A percentile compares a stretch with the other conserved stretches of the same genome.
These are phyloP conservation scores for Pygoscelis adeliae DNA, from an alignment of 2,113 vertebrate species.

Conservation along the genomic window DNA sequence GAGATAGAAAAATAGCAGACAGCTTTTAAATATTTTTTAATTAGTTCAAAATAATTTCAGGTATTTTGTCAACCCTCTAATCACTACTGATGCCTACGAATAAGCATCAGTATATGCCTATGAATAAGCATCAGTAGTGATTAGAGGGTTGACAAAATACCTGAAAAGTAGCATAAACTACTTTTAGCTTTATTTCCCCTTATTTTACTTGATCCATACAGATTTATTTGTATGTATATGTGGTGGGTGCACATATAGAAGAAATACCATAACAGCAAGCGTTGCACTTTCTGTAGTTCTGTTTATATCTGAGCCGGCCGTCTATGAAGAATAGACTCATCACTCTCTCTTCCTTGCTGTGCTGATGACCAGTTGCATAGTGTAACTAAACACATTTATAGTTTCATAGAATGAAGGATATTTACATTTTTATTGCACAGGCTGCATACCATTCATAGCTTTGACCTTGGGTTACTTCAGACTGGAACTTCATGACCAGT, in stretches of 20 bases:
- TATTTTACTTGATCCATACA: neutral
- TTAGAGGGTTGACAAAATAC: too few species aligned
- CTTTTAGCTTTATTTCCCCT: neutral
- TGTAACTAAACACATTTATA: neutral
- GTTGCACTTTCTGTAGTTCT: neutral
- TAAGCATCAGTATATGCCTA: neutral
- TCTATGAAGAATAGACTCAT: neutral
- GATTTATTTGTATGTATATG: neutral
- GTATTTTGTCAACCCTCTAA: neutral
- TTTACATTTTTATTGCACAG: constrained; percentile 71
- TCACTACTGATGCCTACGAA: neutral
- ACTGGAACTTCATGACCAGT: constrained; percentile 9
- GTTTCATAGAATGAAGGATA: constrained; percentile 6
- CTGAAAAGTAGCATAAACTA: neutral
- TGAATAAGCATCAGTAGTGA: neutral
- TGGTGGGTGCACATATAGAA: neutral
- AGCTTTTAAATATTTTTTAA: neutral
- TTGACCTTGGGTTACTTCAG: constrained; percentile 36
- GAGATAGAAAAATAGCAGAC: neutral
- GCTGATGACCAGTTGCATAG: neutral
- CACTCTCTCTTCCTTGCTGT: neutral
- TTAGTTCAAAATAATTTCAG: neutral
- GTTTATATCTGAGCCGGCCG: neutral
- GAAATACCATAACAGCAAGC: neutral
- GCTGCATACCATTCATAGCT: neutral